Evolutionary conservation across 2,113 vertebrate genomes (phyloP).

Genomic region (Trachemys scripta): DNA sequence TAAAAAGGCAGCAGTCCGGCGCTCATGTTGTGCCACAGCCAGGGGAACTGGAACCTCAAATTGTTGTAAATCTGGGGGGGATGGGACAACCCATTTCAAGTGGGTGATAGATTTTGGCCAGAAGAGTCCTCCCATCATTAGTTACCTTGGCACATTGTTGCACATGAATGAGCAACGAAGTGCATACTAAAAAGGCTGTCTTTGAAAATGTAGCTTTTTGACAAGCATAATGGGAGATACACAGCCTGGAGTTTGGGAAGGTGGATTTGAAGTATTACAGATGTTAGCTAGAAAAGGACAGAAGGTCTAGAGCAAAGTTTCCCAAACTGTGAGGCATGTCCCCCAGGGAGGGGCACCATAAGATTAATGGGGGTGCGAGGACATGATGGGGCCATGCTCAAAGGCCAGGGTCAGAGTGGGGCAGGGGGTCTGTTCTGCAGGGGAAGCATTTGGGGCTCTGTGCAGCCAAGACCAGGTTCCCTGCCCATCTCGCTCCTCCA

Average conservation of each 20-base stretch:
- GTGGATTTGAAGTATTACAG: neutral
- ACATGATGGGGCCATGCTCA: neutral
- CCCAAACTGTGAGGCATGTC: neutral
- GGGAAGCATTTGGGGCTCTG: neutral
- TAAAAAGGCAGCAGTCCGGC: constrained; percentile 25
- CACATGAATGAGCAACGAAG: neutral
- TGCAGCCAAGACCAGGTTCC: neutral
- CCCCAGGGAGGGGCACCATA: neutral
- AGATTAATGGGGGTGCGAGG: neutral
- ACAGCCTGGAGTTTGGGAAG: neutral
- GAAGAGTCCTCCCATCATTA: constrained; percentile 7
- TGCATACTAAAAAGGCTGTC: constrained; percentile 7
- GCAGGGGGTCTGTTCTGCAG: neutral
- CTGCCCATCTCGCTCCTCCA: neutral
- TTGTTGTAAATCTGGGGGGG: neutral
- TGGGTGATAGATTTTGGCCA: neutral
- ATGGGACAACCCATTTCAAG: neutral
- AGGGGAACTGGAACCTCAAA: neutral
- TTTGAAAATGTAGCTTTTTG: neutral
- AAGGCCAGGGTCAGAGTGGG: neutral
- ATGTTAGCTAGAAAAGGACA: neutral
- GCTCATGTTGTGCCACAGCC: constrained; percentile 3
- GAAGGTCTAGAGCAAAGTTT: neutral
- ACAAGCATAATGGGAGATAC: neutral
- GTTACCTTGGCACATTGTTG: neutral